phyloP scores from a whole-genome alignment of 2,797 vertebrate genomes.

The Tapirus indicus region DNA sequence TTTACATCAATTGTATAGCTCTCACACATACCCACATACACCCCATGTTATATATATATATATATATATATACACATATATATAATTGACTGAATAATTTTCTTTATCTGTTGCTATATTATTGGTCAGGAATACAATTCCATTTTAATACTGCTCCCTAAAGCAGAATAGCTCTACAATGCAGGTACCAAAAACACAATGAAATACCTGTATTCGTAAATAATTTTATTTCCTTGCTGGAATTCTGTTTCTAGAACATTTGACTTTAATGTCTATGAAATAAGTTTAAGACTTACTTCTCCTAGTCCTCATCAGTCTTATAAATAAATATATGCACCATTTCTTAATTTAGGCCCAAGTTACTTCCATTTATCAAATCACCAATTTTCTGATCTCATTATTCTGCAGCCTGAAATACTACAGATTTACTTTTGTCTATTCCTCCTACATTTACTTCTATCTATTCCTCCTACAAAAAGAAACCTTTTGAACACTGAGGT shows the following conservation, averaged over 20 bases:
- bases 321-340: not conserved
- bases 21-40: not conserved
- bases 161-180: not conserved
- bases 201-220: not conserved
- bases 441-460: slow-evolving; percentile 10
- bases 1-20: not conserved
- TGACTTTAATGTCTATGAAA: not conserved
- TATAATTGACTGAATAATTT: not conserved
- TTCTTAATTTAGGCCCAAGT: slow-evolving; percentile 59
- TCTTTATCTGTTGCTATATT: not conserved
- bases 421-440: slow-evolving; percentile 9
- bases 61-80: not conserved
- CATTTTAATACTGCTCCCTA: not conserved
- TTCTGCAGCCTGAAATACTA: slow-evolving; percentile 42
- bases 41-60: not conserved
- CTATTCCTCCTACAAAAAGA: slow-evolving; percentile 1
- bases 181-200: slow-evolving; percentile 26
- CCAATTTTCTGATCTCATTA: slow-evolving; percentile 46
- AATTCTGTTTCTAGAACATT: slow-evolving; percentile 10
- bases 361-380: slow-evolving; percentile 38
- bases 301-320: slow-evolving; percentile 21
- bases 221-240: not conserved
- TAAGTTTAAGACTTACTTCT: slow-evolving; percentile 32
- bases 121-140: slow-evolving; percentile 26
- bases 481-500: slow-evolving; percentile 22